These are phyloP conservation scores for Barnardius zonarius DNA, from an alignment of 2,113 vertebrate species.

Conservation along the genomic window DNA sequence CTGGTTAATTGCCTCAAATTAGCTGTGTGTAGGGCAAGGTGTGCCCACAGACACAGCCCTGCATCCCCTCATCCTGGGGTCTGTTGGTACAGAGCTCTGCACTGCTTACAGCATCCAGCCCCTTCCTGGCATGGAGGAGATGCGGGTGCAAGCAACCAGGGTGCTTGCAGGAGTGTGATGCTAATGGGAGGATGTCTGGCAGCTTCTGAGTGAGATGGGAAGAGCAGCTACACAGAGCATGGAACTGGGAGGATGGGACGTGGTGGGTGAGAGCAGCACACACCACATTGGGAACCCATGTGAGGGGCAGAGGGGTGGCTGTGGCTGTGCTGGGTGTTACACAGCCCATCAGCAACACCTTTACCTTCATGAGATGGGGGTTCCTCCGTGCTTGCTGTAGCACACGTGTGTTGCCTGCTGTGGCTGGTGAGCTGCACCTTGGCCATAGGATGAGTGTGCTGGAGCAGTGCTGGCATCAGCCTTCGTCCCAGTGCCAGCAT, in stretches of 20 bases:
- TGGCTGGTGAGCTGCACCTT: not conserved
- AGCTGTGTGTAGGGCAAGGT: not conserved
- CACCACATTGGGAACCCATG: fast-evolving
- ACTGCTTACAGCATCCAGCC: not conserved
- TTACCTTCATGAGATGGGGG: not conserved
- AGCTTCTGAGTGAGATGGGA: not conserved
- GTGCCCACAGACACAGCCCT: not conserved
- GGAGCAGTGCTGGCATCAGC: not conserved
- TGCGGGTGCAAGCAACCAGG: not conserved
- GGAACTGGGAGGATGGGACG: fast-evolving
- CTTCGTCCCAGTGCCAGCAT: not conserved
- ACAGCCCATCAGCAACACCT: not conserved
- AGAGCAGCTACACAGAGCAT: not conserved
- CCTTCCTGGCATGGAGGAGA: not conserved
- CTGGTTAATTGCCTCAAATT: not conserved
- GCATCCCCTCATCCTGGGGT: not conserved
- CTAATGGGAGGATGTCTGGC: not conserved
- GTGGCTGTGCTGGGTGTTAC: not conserved
- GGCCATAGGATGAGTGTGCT: not conserved
- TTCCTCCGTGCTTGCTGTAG: not conserved
- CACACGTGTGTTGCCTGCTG: fast-evolving
- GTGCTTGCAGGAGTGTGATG: not conserved
- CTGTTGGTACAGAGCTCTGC: not conserved
- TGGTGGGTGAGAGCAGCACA: not conserved
- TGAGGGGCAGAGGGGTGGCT: not conserved